These are phyloP conservation scores for Cebidichthys violaceus DNA, from an alignment of 2,113 vertebrate genomes.

Conservation along the genomic window DNA sequence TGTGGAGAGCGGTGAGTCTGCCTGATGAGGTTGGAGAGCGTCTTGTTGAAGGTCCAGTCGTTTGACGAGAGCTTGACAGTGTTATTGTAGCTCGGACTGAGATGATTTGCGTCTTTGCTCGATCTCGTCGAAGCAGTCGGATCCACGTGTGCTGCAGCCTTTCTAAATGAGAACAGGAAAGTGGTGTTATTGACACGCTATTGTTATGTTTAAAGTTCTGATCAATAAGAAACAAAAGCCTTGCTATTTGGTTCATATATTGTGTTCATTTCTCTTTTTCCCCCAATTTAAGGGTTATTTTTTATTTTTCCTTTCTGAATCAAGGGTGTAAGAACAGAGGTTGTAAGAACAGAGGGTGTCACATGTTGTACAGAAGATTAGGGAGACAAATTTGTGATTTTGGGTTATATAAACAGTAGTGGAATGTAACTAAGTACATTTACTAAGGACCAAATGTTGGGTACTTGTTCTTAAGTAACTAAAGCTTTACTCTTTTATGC, in stretches of 20 bases:
- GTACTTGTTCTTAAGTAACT: neutral
- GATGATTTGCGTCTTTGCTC: neutral
- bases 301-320: neutral
- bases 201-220: neutral
- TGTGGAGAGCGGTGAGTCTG: slow-evolving; percentile 6
- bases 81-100: slow-evolving; percentile 21
- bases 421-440: neutral
- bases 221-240: neutral
- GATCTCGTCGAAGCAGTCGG: slow-evolving; percentile 49
- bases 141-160: slow-evolving; percentile 36
- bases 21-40: slow-evolving; percentile 83
- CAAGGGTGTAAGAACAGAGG: neutral
- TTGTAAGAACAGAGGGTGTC: neutral
- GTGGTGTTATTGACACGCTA: neutral
- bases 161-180: slow-evolving; percentile 57
- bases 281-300: neutral
- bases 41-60: slow-evolving; percentile 82
- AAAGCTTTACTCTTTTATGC: neutral
- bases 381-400: neutral
- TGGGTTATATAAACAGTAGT: neutral
- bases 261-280: neutral
- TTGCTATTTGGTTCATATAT: neutral
- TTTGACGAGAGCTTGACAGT: slow-evolving; percentile 48
- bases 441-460: neutral
- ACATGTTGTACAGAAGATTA: neutral